A percentile compares a stretch with the other conserved stretches of the same genome.
These are phyloP conservation scores for Okamejei kenojei DNA, from an alignment of 2,797 vertebrate species.

Conservation along the genomic window DNA sequence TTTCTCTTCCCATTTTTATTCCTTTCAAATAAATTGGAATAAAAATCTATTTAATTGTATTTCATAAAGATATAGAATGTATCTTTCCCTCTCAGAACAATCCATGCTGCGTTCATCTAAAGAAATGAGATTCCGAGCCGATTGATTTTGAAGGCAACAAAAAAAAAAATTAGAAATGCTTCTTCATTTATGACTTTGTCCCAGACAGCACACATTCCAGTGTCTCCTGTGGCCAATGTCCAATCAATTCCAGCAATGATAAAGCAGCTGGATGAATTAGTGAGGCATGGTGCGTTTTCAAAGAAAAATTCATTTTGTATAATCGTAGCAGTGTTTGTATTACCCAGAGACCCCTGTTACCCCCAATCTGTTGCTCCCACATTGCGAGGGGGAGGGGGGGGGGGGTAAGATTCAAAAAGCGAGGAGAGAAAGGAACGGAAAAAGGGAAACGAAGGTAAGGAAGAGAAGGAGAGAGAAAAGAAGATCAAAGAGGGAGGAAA, in stretches of 20 bases:
- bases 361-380: neutral
- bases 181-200: neutral
- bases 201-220: neutral
- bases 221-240: neutral
- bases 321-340: neutral
- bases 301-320: neutral
- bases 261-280: neutral
- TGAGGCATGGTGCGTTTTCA: neutral
- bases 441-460: neutral
- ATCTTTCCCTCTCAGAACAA: neutral
- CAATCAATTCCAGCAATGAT: neutral
- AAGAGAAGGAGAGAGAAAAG: too few species aligned
- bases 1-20: neutral
- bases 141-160: constrained; percentile 8
- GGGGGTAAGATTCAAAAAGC: too few species aligned
- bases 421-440: neutral
- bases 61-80: neutral
- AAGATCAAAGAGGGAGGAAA: too few species aligned
- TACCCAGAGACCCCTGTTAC: neutral
- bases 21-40: neutral
- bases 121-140: neutral
- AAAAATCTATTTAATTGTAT: neutral
- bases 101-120: neutral
- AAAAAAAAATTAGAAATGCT: neutral
- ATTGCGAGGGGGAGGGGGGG: too few species aligned